Conservation (phyloP, 2,113 vertebrate species). For the Zapus hudsonius region DNA sequence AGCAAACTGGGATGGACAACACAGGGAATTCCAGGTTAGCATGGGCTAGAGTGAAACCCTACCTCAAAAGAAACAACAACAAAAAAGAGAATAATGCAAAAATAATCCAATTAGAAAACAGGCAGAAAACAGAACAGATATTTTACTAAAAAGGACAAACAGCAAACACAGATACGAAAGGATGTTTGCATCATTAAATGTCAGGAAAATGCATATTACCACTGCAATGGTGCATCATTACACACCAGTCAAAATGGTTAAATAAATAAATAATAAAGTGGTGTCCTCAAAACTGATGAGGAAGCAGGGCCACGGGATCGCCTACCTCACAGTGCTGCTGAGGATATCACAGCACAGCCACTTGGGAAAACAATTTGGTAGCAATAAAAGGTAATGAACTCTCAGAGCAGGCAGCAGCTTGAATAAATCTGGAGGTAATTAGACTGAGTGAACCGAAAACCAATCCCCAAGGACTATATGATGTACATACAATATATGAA, state of each 20-base stretch:
- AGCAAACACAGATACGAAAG: slow-evolving; percentile 15
- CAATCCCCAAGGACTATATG: not conserved
- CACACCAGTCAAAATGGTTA: not conserved
- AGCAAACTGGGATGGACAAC: no score
- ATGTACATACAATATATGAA: not conserved
- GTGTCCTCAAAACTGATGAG: not conserved
- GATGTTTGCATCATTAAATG: slow-evolving; percentile 32
- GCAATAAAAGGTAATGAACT: slow-evolving; percentile 28
- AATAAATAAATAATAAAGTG: not conserved
- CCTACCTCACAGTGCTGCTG: not conserved
- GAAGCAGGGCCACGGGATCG: not conserved
- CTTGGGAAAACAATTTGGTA: slow-evolving; percentile 2
- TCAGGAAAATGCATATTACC: slow-evolving; percentile 29
- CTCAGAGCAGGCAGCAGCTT: not conserved
- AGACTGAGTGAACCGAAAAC: not conserved
- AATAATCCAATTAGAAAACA: slow-evolving; percentile 44
- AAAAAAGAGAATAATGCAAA: not conserved
- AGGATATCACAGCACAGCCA: not conserved
- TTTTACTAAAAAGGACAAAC: slow-evolving; percentile 26
- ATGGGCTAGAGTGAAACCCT: no score
- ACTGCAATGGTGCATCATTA: not conserved
- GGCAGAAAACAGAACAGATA: not conserved
- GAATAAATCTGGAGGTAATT: slow-evolving; percentile 43
- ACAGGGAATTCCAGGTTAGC: no score
- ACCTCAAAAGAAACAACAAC: no score